These are phyloP conservation scores for Globicephala melas DNA, from an alignment of 2,113 vertebrate species.

Conservation along the genomic window DNA sequence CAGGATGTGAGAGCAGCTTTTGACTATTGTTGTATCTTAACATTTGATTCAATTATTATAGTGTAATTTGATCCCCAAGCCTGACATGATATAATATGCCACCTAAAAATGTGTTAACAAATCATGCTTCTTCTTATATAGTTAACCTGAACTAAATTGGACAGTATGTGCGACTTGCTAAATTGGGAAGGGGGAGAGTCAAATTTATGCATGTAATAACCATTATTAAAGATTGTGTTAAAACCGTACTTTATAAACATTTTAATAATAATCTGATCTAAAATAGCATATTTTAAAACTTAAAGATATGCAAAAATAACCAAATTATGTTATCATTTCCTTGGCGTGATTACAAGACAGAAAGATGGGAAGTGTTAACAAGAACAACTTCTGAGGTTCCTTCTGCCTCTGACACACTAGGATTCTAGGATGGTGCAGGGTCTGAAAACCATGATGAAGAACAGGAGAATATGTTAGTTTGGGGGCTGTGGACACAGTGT, in stretches of 20 bases:
- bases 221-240: background rate
- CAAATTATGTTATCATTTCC: background rate
- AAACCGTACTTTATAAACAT: background rate
- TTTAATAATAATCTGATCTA: background rate
- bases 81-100: background rate
- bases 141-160: background rate
- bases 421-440: background rate
- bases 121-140: background rate
- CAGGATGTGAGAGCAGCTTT: background rate
- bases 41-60: background rate
- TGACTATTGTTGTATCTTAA: background rate
- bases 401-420: background rate
- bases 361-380: background rate
- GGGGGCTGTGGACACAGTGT: fast-evolving
- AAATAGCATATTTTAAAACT: conserved; percentile 8
- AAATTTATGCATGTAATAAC: background rate
- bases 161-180: background rate
- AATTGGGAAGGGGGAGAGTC: background rate
- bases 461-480: background rate
- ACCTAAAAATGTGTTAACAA: background rate
- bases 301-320: background rate
- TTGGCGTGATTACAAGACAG: background rate
- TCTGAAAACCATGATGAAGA: background rate
- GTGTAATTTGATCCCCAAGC: background rate
- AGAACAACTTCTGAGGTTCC: background rate